phyloP scores from a whole-genome alignment of 2,888 invertebrate genomes.

The Drosophila koepferae region DNA sequence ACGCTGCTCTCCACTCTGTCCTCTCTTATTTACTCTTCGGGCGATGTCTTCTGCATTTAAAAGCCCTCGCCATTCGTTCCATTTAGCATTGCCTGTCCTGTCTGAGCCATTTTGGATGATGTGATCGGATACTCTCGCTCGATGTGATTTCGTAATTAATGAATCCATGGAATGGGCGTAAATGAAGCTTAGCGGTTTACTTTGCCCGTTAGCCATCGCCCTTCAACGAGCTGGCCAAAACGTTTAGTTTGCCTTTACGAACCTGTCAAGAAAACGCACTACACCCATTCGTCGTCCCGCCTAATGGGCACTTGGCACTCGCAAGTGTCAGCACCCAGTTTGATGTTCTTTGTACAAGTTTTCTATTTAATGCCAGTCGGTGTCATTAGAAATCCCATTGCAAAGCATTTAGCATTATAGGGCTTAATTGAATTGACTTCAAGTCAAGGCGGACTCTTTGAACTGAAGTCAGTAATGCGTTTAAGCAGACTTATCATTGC shows the following conservation, averaged over 20 bases:
- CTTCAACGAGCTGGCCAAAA: conserved; percentile 38
- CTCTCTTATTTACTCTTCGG: conserved; percentile 6
- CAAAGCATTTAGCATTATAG: conserved; percentile 19
- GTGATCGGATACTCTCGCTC: conserved; percentile 72
- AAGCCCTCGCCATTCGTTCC: conserved; percentile 42
- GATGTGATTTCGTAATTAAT: conserved; percentile 77
- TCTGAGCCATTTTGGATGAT: conserved; percentile 48
- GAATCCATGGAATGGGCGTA: conserved; percentile 61
- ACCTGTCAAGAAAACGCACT: conserved; percentile 45
- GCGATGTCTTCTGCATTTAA: conserved; percentile 58
- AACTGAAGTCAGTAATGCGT: background rate
- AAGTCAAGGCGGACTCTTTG: conserved; percentile 1
- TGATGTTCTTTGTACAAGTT: conserved; percentile 17
- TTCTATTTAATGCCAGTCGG: conserved; percentile 26
- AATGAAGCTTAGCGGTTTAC: conserved; percentile 69
- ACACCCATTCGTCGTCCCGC: conserved; percentile 29
- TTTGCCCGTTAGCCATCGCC: conserved; percentile 10
- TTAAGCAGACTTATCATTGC: background rate
- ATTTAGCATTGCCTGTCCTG: conserved; percentile 32
- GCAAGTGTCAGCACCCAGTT: conserved; percentile 21
- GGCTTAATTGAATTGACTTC: conserved; percentile 21
- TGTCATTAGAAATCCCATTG: conserved; percentile 21
- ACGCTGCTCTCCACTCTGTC: background rate
- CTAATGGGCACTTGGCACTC: conserved; percentile 29
- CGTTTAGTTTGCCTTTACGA: conserved; percentile 28